A percentile compares a stretch with the other conserved stretches of the same genome.
Conservation (phyloP, 2,888 invertebrate species). For the Lasioglossum pauxillum region DNA sequence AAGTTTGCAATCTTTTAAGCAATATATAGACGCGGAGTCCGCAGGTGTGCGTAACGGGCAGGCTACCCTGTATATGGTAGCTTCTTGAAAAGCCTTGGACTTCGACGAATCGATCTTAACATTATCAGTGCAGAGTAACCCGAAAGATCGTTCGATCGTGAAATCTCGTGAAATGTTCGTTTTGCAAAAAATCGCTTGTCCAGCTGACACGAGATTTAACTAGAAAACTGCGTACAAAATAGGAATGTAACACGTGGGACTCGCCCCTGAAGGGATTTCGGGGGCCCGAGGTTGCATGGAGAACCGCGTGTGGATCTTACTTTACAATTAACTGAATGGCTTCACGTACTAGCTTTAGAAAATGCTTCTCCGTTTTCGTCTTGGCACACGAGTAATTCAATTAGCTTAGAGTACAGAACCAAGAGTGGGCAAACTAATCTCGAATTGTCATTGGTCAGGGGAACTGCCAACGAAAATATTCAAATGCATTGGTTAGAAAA, state of each 20-base stretch:
- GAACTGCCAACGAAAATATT: neutral
- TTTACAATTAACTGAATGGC: conserved; percentile 57
- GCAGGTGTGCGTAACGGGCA: neutral
- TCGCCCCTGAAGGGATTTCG: conserved; percentile 18
- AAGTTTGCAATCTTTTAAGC: neutral
- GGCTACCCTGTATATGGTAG: neutral
- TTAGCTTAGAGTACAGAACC: conserved; percentile 53
- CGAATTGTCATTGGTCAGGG: neutral
- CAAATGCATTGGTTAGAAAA: neutral
- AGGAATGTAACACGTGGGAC: conserved; percentile 72
- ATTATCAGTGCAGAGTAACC: conserved; percentile 46
- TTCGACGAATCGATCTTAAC: conserved; percentile 39
- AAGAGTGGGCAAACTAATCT: conserved; percentile 52
- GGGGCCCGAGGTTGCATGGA: conserved; percentile 14
- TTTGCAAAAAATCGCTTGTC: conserved; percentile 20
- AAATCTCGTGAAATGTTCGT: conserved; percentile 5
- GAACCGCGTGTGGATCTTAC: conserved; percentile 41
- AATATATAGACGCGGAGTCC: neutral
- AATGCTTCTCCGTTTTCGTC: conserved; percentile 62
- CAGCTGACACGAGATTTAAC: conserved; percentile 52
- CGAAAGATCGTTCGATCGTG: conserved; percentile 15
- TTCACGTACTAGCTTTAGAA: conserved; percentile 70
- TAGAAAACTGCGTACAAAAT: conserved; percentile 76
- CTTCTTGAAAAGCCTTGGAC: conserved; percentile 1
- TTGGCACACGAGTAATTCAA: conserved; percentile 75